Conservation (phyloP, 2,797 vertebrate genomes). For the Crenichthys baileyi region DNA sequence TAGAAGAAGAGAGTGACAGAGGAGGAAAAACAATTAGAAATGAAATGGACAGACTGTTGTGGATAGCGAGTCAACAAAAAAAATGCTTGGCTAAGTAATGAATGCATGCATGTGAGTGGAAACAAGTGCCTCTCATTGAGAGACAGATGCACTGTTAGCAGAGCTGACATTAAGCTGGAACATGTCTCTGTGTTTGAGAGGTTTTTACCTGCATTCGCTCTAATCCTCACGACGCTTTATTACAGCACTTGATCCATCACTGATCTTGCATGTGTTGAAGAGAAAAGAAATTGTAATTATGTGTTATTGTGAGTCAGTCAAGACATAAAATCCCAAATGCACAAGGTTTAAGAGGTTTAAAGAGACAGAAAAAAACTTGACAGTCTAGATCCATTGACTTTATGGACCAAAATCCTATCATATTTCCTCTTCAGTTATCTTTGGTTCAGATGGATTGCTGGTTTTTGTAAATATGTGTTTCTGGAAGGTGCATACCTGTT, state of each 20-base stretch:
- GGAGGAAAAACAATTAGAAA: slow-evolving; percentile 12
- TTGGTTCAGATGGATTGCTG: background rate
- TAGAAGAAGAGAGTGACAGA: slow-evolving; percentile 26
- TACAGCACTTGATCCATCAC: slow-evolving; percentile 25
- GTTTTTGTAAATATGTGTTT: background rate
- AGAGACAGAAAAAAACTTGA: slow-evolving; percentile 8
- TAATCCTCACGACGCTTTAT: slow-evolving; percentile 30
- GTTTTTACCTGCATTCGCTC: slow-evolving; percentile 20
- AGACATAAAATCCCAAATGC: slow-evolving; percentile 38
- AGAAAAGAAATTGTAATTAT: slow-evolving; percentile 39
- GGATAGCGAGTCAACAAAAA: slow-evolving; percentile 42
- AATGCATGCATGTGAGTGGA: slow-evolving; percentile 29
- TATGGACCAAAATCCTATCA: slow-evolving; percentile 3
- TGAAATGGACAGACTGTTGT: slow-evolving; percentile 39
- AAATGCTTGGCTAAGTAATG: slow-evolving; percentile 50
- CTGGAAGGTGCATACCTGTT: background rate
- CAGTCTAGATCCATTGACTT: background rate
- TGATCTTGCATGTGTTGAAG: slow-evolving; percentile 16
- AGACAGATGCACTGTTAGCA: slow-evolving; percentile 18
- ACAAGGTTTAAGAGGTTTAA: slow-evolving; percentile 17
- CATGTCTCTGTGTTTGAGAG: slow-evolving; percentile 6
- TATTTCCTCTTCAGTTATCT: background rate
- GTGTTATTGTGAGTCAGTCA: slow-evolving; percentile 51
- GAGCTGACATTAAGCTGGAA: slow-evolving; percentile 17
- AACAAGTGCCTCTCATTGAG: slow-evolving; percentile 29